Evolutionary conservation across 92 coral and sea anemone species (phyloP).

Genomic region (Scolanthus callimorphus): DNA sequence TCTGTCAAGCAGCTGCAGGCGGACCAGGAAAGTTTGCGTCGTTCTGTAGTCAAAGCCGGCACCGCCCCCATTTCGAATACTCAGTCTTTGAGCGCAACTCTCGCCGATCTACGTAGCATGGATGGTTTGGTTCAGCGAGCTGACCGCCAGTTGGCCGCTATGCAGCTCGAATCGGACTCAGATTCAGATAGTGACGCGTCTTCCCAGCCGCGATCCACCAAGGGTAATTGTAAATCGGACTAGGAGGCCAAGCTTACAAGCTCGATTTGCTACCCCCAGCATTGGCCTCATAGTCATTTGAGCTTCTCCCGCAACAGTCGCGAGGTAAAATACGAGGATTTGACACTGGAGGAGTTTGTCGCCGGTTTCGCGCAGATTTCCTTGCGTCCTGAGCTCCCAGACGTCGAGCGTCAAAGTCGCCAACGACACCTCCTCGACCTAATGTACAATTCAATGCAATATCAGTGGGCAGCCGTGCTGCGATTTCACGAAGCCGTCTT

Average conservation of each 20-base stretch:
- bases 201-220: no score
- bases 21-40: no score
- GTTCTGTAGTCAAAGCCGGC: no score
- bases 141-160: not conserved
- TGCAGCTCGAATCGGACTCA: no score
- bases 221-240: no score
- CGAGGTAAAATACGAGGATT: slow-evolving; percentile 19
- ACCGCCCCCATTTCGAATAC: no score
- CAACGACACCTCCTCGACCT: not conserved
- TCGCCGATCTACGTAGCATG: not conserved
- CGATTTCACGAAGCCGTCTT: slow-evolving; percentile 17
- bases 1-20: not conserved
- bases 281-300: slow-evolving; percentile 28
- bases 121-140: not conserved
- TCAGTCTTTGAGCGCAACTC: not conserved
- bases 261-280: slow-evolving; percentile 9
- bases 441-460: slow-evolving; percentile 4
- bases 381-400: not conserved
- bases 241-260: slow-evolving; percentile 10
- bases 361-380: slow-evolving; percentile 22
- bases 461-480: slow-evolving; percentile 38
- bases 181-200: no score
- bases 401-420: not conserved
- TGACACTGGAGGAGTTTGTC: slow-evolving; percentile 25
- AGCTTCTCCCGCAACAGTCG: not conserved